Conservation (phyloP, 2,113 vertebrate genomes). For the Deroptyus accipitrinus region DNA sequence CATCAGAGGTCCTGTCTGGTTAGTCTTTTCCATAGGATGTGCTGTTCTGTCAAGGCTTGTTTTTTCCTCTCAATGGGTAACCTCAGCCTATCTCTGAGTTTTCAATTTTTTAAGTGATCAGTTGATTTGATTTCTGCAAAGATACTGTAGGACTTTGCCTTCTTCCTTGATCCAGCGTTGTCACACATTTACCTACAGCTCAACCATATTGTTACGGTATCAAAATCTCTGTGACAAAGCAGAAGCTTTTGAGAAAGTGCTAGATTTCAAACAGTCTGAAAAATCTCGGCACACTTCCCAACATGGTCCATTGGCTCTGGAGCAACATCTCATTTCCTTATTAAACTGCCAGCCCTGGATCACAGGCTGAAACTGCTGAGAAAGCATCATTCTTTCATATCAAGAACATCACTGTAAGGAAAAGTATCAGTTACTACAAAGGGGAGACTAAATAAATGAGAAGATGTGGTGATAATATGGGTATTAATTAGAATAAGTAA, state of each 20-base stretch:
- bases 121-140: not conserved
- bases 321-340: not conserved
- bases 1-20: not conserved
- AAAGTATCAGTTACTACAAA: not conserved
- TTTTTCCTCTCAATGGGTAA: not conserved
- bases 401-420: not conserved
- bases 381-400: not conserved
- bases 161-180: not conserved
- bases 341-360: not conserved
- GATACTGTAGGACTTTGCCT: not conserved
- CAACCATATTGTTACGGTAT: not conserved
- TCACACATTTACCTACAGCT: not conserved
- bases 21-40: not conserved
- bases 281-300: fast-evolving
- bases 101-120: not conserved
- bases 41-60: not conserved
- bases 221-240: not conserved
- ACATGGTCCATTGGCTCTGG: not conserved
- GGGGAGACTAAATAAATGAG: not conserved
- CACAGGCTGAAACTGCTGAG: not conserved
- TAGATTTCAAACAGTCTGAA: not conserved
- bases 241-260: not conserved
- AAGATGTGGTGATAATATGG: not conserved
- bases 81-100: not conserved
- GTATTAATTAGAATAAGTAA: not conserved